Conservation (phyloP, 2,797 vertebrate species). For the Synanceia verrucosa region DNA sequence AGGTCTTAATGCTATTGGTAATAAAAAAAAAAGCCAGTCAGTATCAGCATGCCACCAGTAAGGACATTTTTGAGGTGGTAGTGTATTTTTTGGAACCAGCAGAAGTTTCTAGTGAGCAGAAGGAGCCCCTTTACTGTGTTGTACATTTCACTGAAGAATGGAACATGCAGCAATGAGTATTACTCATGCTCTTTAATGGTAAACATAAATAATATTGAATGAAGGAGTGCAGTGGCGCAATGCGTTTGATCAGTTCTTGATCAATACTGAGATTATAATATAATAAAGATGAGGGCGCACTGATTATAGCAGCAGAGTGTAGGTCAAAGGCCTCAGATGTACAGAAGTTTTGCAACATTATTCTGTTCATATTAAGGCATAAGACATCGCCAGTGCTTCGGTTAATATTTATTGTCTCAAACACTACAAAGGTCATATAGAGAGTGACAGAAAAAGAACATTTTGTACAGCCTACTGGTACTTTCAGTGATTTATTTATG, state of each 20-base stretch:
- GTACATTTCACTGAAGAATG: background rate
- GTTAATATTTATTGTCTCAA: constrained; percentile 74
- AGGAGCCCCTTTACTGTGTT: constrained; percentile 7
- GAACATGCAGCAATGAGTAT: background rate
- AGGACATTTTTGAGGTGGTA: background rate
- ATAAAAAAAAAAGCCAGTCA: background rate
- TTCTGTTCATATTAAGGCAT: constrained; percentile 29
- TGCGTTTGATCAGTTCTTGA: constrained; percentile 47
- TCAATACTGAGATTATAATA: constrained; percentile 23
- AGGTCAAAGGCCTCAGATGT: constrained; percentile 21
- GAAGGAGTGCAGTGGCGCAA: constrained; percentile 30
- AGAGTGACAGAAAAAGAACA: constrained; percentile 26
- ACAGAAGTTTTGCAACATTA: constrained; percentile 27
- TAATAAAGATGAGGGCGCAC: background rate
- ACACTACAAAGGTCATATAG: constrained; percentile 72
- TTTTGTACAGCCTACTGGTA: constrained; percentile 70
- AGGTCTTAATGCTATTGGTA: constrained; percentile 14
- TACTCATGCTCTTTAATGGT: constrained; percentile 3
- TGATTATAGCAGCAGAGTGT: constrained; percentile 34
- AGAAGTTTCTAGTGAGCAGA: background rate
- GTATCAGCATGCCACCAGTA: constrained; percentile 21
- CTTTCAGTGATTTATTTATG: constrained; percentile 65
- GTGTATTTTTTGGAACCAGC: background rate
- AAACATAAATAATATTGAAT: constrained; percentile 3
- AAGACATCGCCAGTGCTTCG: constrained; percentile 34